Evolutionary conservation across 2,113 vertebrate genomes (phyloP).

Genomic region (Tragulus kanchil): DNA sequence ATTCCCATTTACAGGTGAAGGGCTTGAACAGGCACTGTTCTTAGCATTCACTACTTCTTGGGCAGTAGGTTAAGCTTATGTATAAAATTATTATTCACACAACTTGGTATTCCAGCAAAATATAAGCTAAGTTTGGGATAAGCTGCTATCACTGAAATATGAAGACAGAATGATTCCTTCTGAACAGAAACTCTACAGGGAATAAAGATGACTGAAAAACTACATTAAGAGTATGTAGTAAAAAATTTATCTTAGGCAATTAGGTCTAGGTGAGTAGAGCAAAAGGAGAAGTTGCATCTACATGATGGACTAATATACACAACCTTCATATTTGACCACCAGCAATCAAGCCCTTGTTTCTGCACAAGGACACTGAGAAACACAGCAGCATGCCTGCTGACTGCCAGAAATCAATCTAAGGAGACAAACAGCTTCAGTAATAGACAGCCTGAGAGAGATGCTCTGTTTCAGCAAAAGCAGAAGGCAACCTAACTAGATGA

Average conservation of each 20-base stretch:
- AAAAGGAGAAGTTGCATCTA: neutral
- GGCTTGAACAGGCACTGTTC: neutral
- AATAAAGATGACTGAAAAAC: constrained; percentile 53
- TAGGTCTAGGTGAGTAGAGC: neutral
- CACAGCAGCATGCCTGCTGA: neutral
- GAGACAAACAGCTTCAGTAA: neutral
- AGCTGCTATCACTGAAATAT: neutral
- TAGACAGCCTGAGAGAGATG: neutral
- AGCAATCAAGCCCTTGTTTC: neutral
- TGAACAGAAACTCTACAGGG: neutral
- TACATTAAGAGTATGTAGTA: neutral
- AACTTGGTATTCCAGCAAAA: neutral
- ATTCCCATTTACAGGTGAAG: neutral
- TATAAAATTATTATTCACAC: neutral
- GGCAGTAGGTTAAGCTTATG: neutral
- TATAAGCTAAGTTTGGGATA: constrained; percentile 12
- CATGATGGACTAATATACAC: neutral
- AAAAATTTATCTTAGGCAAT: neutral
- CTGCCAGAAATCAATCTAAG: neutral
- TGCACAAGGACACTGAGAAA: neutral
- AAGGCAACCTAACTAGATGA: constrained; percentile 45
- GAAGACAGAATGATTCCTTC: constrained; percentile 22
- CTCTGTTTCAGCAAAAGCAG: constrained; percentile 55
- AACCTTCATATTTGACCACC: neutral
- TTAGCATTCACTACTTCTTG: neutral